Base-by-base conservation (phyloP, 1,140 invertebrate species). In the Drosophila truncata region DNA sequence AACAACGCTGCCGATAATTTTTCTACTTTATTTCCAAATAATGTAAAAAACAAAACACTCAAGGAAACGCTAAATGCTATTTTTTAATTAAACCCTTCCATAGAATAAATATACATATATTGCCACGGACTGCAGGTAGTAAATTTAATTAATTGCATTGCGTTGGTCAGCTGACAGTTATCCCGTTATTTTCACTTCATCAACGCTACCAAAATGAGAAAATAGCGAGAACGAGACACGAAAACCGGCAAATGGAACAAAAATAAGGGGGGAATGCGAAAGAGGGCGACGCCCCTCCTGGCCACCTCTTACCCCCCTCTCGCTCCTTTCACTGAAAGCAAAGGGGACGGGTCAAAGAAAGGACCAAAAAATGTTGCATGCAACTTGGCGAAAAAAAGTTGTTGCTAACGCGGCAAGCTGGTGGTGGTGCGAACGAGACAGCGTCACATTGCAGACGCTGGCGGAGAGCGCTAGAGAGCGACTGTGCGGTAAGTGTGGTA, bases 301-400 rank as follows among this genome's bases (percentile, higher is more conserved):
- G 33, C 46, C 11, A 10, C 14, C 42, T 7, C 14, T 35, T 25
- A 23, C 23, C 25, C 29, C 14, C 33, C 4, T 37, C n/a, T 4
- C 44, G 42, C 14, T 8, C 31, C 37, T 29, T n/a, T 8, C 42
- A 29, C 27, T 42, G 27, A 27, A 33, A 23, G 29, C 7, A 4
- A 25, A 23, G n/a, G 33, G 31, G 23, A 14, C 20, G 23, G n/a
- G n/a, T 16, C 18, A 42, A 14, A 44, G 52, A 14, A 78, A 87
- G 62, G 62, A 54, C 62, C 72, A n/a, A 18, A 18, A 79, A 78
- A 80, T 47, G 64, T 74, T 47, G 78, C 80, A 83, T 84, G 80
- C 83, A 87, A 70, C 77, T 78, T 73, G 66, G 83, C 69, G 72
- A 86, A 92, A 91, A 91, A 91, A 92, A 84, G 90, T 91, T 91